Conservation (phyloP, 2,888 invertebrate species). For the Drosophila helvetica region DNA sequence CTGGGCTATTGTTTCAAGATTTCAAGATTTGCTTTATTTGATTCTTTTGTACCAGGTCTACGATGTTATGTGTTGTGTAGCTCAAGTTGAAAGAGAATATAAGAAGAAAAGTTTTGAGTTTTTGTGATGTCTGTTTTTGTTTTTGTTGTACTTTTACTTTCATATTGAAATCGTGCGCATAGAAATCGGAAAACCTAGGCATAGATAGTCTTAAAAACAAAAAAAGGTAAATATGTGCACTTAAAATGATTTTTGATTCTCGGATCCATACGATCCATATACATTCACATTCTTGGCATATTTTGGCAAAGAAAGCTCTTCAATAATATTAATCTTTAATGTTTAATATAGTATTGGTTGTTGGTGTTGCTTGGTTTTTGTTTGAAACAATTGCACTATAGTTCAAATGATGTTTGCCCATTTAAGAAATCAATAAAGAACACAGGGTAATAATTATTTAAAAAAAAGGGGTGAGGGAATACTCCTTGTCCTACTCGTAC, state of each 20-base stretch:
- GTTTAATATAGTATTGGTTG: slow-evolving; percentile 50
- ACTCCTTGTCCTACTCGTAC: slow-evolving; percentile 17
- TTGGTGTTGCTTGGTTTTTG: slow-evolving; percentile 59
- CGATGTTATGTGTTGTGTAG: slow-evolving; percentile 39
- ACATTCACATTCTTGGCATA: slow-evolving; percentile 65
- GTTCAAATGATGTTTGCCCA: slow-evolving; percentile 75
- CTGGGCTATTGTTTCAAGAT: slow-evolving; percentile 73
- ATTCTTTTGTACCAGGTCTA: background rate
- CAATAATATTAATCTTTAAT: slow-evolving; percentile 55
- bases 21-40: slow-evolving; percentile 53
- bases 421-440: slow-evolving; percentile 51
- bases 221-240: slow-evolving; percentile 64
- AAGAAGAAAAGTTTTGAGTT: slow-evolving; percentile 39
- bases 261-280: slow-evolving; percentile 58
- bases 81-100: slow-evolving; percentile 61
- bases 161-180: slow-evolving; percentile 45
- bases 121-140: slow-evolving; percentile 61
- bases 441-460: slow-evolving; percentile 53
- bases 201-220: slow-evolving; percentile 46
- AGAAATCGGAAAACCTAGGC: slow-evolving; percentile 52
- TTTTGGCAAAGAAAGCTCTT: slow-evolving; percentile 66
- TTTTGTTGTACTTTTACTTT: slow-evolving; percentile 16
- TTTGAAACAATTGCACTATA: slow-evolving; percentile 81
- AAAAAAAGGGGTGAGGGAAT: slow-evolving; percentile 34
- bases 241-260: slow-evolving; percentile 76